phyloP scores from a whole-genome alignment of 2,797 vertebrate species.

The Spea hammondii region DNA sequence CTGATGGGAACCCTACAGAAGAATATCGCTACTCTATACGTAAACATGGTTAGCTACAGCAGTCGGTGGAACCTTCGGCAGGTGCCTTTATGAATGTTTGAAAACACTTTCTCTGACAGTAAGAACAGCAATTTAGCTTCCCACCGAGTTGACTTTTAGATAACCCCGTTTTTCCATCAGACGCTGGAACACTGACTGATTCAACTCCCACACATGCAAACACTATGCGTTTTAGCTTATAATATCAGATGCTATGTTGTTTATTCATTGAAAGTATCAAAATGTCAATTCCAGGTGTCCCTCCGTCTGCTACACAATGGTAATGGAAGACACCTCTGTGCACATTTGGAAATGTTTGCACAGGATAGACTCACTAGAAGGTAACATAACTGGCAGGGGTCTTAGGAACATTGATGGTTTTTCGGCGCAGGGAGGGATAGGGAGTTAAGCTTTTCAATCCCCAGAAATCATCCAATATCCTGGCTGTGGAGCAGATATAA shows the following conservation, averaged over 20 bases:
- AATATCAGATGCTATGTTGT: background rate
- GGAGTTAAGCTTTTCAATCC: background rate
- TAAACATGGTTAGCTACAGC: background rate
- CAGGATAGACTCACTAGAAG: no score
- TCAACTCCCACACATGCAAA: conserved; percentile 7
- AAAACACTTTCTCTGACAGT: background rate
- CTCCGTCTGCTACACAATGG: no score
- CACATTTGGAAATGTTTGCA: no score
- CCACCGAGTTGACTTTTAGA: background rate
- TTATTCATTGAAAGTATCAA: background rate
- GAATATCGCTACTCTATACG: no score
- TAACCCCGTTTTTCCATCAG: conserved; percentile 4
- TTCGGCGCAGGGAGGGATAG: background rate
- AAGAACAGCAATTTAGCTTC: background rate
- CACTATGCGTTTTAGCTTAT: conserved; percentile 3
- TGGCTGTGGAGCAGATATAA: background rate
- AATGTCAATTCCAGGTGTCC: background rate
- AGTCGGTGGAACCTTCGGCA: background rate
- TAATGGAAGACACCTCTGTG: no score
- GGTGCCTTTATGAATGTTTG: background rate
- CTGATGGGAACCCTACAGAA: no score
- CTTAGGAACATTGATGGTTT: background rate
- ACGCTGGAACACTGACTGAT: background rate
- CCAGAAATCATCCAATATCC: background rate
- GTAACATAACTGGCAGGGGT: no score